These are phyloP conservation scores for Petrolisthes cinctipes DNA, from an alignment of 2,888 invertebrate genomes.

Conservation along the genomic window DNA sequence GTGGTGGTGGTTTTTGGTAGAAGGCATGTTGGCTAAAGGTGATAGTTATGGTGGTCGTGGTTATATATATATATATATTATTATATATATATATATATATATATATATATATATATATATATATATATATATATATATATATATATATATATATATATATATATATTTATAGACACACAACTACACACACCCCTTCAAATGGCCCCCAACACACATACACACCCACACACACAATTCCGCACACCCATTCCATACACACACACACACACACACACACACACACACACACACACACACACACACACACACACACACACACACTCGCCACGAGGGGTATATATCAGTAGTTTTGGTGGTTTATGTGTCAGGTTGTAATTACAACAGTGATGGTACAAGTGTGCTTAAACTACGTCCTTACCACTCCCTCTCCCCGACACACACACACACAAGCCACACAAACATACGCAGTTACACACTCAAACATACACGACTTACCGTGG, in stretches of 20 bases:
- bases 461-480: background rate
- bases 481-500: too few species aligned
- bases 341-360: too few species aligned
- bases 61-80: background rate
- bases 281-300: background rate
- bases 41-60: background rate
- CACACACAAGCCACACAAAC: background rate
- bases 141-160: constrained; percentile 33
- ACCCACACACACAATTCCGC: background rate
- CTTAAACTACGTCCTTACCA: background rate
- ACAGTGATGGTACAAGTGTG: too few species aligned
- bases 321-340: too few species aligned
- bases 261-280: background rate
- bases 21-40: background rate
- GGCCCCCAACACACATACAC: background rate
- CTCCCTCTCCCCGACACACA: background rate
- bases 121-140: constrained; percentile 30
- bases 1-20: background rate
- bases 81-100: constrained; percentile 3
- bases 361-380: too few species aligned
- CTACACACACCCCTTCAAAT: background rate
- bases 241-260: background rate
- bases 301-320: background rate
- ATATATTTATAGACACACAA: background rate
- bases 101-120: constrained; percentile 28